These are phyloP conservation scores for Nannoperca obscura DNA, from an alignment of 2,797 vertebrate genomes.

Conservation along the genomic window DNA sequence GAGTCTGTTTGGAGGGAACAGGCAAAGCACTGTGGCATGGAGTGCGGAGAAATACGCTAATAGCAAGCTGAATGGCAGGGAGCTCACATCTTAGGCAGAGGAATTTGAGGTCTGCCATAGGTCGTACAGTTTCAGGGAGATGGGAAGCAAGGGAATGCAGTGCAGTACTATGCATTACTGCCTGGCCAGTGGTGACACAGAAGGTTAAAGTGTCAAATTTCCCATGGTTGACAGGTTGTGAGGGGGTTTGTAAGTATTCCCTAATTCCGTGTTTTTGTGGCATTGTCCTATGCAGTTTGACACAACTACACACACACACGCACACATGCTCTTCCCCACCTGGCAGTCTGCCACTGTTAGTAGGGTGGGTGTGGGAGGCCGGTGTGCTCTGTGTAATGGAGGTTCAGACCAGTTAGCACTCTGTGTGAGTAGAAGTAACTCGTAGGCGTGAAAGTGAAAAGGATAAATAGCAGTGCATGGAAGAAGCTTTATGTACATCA, in stretches of 20 bases:
- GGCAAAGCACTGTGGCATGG: conserved; percentile 80
- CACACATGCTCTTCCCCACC: conserved; percentile 34
- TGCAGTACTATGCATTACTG: conserved; percentile 33
- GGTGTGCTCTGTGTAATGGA: conserved; percentile 55
- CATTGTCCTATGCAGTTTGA: conserved; percentile 20
- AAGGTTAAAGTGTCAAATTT: conserved; percentile 38
- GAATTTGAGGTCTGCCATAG: conserved; percentile 73
- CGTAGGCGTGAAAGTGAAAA: conserved; percentile 55
- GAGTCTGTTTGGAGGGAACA: conserved; percentile 86
- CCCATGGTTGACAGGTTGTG: conserved; percentile 37
- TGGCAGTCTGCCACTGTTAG: conserved; percentile 52
- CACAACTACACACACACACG: background rate
- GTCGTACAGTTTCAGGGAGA: conserved; percentile 60
- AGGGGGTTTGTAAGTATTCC: conserved; percentile 45
- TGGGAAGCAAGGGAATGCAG: conserved; percentile 33
- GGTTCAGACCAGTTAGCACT: conserved; percentile 67
- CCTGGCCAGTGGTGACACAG: conserved; percentile 27
- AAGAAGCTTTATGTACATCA: conserved; percentile 33
- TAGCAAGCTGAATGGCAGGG: conserved; percentile 79
- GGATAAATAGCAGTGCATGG: conserved; percentile 50
- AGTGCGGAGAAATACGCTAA: conserved; percentile 78
- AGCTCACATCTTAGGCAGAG: conserved; percentile 70
- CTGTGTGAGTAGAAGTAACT: conserved; percentile 51
- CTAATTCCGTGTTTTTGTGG: conserved; percentile 33
- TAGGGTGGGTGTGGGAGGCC: conserved; percentile 61